Evolutionary conservation across 2,113 vertebrate species (phyloP), one percentile per base, ranked within the genome.

Genomic region (Gadus macrocephalus): DNA sequence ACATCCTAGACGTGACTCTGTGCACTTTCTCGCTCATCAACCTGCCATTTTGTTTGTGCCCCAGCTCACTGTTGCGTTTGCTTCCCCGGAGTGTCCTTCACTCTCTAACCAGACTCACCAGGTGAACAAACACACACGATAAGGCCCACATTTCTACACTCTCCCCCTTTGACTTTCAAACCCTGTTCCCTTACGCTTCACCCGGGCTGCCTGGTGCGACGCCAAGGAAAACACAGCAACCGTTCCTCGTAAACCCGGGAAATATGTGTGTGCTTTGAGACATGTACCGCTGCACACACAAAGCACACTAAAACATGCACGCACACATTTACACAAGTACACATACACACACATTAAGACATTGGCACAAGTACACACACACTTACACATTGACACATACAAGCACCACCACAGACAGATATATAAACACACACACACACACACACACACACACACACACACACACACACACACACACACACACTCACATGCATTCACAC

Each of bases 111-210:
- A 71, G 49, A 31, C 70, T 88, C 89, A 90, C 87, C 88, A 91
- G 88, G 87, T 90, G 87, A 85, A 88, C 89, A 92, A 93, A 93
- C 90, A 91, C 70, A 76, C 78, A 81, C 87, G 90, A 92, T 91
- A 92, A 92, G 85, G 79, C 85, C 66, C 64, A 83, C 75, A 87
- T 87, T 92, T 85, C 88, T 59, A 22, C 66, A 70, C 82, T 88
- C 65, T 77, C 77, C 73, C 83, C 68, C 83, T 81, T 78, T 84
- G 77, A 84, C 75, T 85, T 83, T 80, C 14, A 3, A 64, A 72
- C 78, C 79, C 78, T 73, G 86, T 85, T 85, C 83, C 68, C 62
- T 68, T 68, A 70, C 19, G 75, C 78, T 60, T 56, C 17, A 49
- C 74, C 78, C 78, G 12, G 42, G 42, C 42, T 49, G 42, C 42